These are phyloP conservation scores for Drosophila setosimentum DNA, from an alignment of 2,888 invertebrate species.

Conservation along the genomic window DNA sequence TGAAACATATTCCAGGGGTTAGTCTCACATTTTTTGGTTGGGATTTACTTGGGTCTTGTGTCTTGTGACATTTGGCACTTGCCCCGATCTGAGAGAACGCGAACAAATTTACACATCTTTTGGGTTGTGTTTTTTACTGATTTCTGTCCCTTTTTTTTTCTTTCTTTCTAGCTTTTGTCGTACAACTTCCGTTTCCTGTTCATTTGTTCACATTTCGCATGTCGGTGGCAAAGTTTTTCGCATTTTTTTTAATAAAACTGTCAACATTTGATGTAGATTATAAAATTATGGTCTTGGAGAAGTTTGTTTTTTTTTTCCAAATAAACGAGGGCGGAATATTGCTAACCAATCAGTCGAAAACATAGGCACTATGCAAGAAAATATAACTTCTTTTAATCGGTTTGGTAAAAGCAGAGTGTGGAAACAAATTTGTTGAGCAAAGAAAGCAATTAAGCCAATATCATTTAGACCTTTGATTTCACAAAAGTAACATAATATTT, in stretches of 20 bases:
- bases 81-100: slow-evolving; percentile 44
- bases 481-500: not conserved
- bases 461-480: not conserved
- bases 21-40: slow-evolving; percentile 19
- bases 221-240: slow-evolving; percentile 53
- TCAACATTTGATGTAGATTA: slow-evolving; percentile 80
- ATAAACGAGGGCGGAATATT: slow-evolving; percentile 17
- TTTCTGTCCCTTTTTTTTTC: slow-evolving; percentile 36
- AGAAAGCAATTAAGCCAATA: not conserved
- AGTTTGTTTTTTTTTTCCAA: slow-evolving; percentile 26
- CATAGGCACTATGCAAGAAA: not conserved
- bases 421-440: slow-evolving; percentile 6
- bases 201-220: slow-evolving; percentile 78
- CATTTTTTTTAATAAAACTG: slow-evolving; percentile 75
- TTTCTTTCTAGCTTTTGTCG: slow-evolving; percentile 53
- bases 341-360: slow-evolving; percentile 25
- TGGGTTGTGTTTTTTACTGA: slow-evolving; percentile 38
- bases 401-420: slow-evolving; percentile 1
- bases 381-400: slow-evolving; percentile 15
- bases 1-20: slow-evolving; percentile 54
- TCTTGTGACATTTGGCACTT: slow-evolving; percentile 78
- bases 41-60: slow-evolving; percentile 31
- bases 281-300: slow-evolving; percentile 71
- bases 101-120: slow-evolving; percentile 77
- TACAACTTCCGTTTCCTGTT: slow-evolving; percentile 79